Base-by-base conservation (phyloP, 2,113 vertebrate species). In the Damaliscus lunatus region DNA sequence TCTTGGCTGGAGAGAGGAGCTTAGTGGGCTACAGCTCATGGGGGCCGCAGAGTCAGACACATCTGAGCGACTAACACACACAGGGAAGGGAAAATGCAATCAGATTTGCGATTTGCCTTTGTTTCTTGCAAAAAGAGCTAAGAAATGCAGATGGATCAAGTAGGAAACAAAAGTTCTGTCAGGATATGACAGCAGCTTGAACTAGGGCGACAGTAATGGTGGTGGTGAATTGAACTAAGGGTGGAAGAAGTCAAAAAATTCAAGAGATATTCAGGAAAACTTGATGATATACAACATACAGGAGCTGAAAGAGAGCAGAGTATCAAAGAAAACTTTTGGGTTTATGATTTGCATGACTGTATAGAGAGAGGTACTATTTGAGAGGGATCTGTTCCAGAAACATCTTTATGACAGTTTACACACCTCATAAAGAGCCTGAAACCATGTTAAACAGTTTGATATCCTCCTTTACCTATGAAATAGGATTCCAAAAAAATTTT, bases 221-320 rank as follows among this genome's bases (percentile, higher is more conserved):
- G 7, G 33, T 85, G n/a, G n/a, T 23, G n/a, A 59, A 59, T 10
- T 59, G 57, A 59, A 59, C 25, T 59, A 25, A 31, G 23, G 3
- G 78, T 74, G 29, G 33, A 57, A 67, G 11, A 89, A 80, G 60
- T 33, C 33, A 36, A 46, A 31, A 59, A 87, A 62, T 53, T 78
- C 60, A 90, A 94, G 83, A 97, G 15, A 80, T 29, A 87, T 2
- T 94, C 71, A 81, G 86, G 55, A 94, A 98, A 92, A 77, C 8
- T 78, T 88, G n/a, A 82, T 25, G 52, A 94, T 86, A 33, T 23
- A 36, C 27, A 55, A 6, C 27, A 33, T 21, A 60, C 7, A 52
- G 16, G 33, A 27, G 60, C 29, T 43, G 25, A 82, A 71, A 19
- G 31, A 90, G 29, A 94, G 16, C 36, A 89, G 23, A 74, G 31